Percentiles rank a stretch among this genome's conserved stretches.
Evolutionary conservation across 2,113 vertebrate genomes (phyloP).

Genomic region (Abramis brama): DNA sequence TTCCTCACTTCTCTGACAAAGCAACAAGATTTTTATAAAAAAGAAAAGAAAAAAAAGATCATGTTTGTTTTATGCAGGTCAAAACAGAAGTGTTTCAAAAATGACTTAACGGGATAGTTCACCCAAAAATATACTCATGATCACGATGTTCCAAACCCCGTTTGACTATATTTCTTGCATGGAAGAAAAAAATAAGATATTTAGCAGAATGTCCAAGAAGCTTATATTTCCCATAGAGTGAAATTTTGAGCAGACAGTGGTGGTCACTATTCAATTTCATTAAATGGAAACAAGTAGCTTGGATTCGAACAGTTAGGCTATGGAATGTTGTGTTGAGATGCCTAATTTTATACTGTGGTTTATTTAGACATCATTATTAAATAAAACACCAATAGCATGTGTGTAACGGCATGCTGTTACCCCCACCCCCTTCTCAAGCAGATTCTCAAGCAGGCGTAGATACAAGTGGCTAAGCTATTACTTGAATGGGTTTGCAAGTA

Average conservation of each 20-base stretch:
- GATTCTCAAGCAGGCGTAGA: conserved; percentile 31
- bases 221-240: not conserved
- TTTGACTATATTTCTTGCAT: not conserved
- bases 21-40: conserved; percentile 6
- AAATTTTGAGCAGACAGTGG: not conserved
- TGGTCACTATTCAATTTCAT: too few species aligned
- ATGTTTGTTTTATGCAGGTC: not conserved
- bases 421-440: conserved; percentile 5
- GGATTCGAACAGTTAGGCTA: not conserved
- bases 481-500: conserved; percentile 55
- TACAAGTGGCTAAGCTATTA: conserved; percentile 48
- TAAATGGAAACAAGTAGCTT: too few species aligned
- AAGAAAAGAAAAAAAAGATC: not conserved
- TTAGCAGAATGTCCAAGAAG: not conserved
- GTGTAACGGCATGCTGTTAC: not conserved
- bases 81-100: not conserved
- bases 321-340: not conserved
- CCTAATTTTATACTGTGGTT: conserved; percentile 9
- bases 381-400: conserved; percentile 28
- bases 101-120: not conserved
- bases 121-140: not conserved
- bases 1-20: not conserved
- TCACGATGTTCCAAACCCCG: not conserved
- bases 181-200: not conserved
- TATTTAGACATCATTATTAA: conserved; percentile 39